These are phyloP conservation scores for Drosophila trapezifrons DNA, from an alignment of 1,140 invertebrate species.

Conservation along the genomic window DNA sequence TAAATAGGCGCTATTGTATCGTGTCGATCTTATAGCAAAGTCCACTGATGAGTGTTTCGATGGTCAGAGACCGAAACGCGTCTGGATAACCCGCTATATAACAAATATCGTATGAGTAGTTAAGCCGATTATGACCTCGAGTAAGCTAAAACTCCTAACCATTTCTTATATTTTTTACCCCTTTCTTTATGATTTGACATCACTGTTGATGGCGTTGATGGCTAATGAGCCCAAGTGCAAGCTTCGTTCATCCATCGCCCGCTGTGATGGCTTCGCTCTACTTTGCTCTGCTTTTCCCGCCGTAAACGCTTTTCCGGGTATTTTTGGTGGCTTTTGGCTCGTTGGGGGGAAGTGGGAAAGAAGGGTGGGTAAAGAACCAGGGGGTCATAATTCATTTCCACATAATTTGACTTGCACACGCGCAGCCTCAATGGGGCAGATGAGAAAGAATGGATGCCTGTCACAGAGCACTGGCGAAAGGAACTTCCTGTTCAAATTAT, in stretches of 20 bases:
- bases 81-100: no score
- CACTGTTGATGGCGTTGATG: slow-evolving; percentile 9
- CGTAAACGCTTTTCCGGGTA: slow-evolving; percentile 25
- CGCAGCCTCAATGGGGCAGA: slow-evolving; percentile 18
- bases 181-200: neutral
- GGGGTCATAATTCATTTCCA: slow-evolving; percentile 71
- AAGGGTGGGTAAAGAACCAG: neutral
- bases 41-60: no score
- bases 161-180: neutral
- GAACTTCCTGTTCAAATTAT: neutral
- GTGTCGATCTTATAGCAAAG: no score
- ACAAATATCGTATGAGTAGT: no score
- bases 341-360: neutral
- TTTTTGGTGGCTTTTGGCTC: slow-evolving; percentile 33
- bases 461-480: slow-evolving; percentile 7
- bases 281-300: slow-evolving; percentile 22
- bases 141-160: no score
- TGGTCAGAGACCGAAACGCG: no score
- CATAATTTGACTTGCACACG: slow-evolving; percentile 75
- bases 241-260: slow-evolving; percentile 33
- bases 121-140: no score
- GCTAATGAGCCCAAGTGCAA: slow-evolving; percentile 42
- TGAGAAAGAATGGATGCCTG: slow-evolving; percentile 13
- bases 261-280: slow-evolving; percentile 45
- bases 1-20: no score